These are phyloP conservation scores for Danionella cerebrum DNA, from an alignment of 2,113 vertebrate genomes.

Conservation along the genomic window DNA sequence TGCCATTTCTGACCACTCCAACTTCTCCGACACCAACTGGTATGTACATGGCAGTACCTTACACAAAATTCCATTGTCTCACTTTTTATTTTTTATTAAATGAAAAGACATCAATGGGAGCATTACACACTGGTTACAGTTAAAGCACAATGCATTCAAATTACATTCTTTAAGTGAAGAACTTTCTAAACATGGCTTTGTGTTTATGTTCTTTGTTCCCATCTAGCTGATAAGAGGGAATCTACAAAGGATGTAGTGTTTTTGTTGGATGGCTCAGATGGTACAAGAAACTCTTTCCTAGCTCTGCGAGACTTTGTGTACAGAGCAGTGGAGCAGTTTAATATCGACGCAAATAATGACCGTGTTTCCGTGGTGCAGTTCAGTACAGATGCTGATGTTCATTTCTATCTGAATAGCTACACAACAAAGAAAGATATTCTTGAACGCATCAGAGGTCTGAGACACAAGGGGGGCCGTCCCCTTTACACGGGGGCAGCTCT, in stretches of 20 bases:
- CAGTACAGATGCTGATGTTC: slow-evolving; percentile 37
- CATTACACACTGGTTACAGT: not conserved
- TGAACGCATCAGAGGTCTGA: slow-evolving; percentile 43
- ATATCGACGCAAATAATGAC: slow-evolving; percentile 49
- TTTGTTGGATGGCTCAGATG: slow-evolving; percentile 59
- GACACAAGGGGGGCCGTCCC: slow-evolving; percentile 48
- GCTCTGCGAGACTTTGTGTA: slow-evolving; percentile 52
- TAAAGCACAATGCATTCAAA: not conserved
- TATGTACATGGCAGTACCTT: not conserved
- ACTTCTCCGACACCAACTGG: not conserved
- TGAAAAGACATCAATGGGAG: no score
- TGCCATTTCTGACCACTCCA: not conserved
- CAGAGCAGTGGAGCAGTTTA: slow-evolving; percentile 50
- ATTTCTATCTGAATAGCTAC: slow-evolving; percentile 50
- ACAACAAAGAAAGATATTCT: slow-evolving; percentile 33
- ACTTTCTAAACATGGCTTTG: not conserved
- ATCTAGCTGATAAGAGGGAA: not conserved
- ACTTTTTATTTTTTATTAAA: no score
- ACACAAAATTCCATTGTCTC: not conserved
- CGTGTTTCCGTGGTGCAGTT: slow-evolving; percentile 58
- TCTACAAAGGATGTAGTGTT: slow-evolving; percentile 36
- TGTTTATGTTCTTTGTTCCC: not conserved
- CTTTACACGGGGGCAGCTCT: slow-evolving; percentile 52
- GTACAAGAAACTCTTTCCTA: slow-evolving; percentile 37
- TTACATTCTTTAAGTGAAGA: not conserved